Percentiles rank a stretch among this genome's conserved stretches.
phyloP scores from a whole-genome alignment of 2,797 vertebrate genomes.

The Anguilla anguilla region DNA sequence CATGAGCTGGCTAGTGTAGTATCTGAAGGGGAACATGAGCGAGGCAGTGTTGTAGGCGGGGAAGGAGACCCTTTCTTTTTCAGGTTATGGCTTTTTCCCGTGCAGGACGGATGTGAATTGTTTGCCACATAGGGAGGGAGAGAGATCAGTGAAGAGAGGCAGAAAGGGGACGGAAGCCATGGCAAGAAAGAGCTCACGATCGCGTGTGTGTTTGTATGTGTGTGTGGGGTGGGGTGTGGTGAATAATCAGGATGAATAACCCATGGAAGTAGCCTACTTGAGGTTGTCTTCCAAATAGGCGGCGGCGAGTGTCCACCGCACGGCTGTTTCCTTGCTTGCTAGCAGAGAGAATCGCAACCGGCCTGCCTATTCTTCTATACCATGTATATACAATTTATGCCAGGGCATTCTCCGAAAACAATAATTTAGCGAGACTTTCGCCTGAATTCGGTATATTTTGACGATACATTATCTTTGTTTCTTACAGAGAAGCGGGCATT shows the following conservation, averaged over 20 bases:
- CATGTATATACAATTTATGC: background rate
- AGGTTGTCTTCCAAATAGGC: background rate
- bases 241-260: constrained; percentile 15
- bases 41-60: constrained; percentile 30
- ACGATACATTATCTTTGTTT: constrained; percentile 39
- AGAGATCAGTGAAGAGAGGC: constrained; percentile 61
- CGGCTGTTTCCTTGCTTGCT: background rate
- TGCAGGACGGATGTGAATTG: constrained; percentile 68
- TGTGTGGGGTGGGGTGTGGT: constrained; percentile 10
- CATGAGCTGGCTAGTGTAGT: background rate
- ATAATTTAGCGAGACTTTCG: background rate
- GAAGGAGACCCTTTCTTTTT: constrained; percentile 40
- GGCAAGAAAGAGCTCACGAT: constrained; percentile 14
- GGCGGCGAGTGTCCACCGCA: background rate
- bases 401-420: background rate
- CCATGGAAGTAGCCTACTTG: background rate
- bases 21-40: background rate
- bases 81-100: constrained; percentile 38
- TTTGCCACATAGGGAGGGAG: constrained; percentile 51
- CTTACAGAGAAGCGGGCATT: constrained; percentile 55
- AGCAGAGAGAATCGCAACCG: background rate
- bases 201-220: constrained; percentile 13
- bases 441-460: background rate
- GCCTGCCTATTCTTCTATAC: background rate
- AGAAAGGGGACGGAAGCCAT: constrained; percentile 60